phyloP scores from a whole-genome alignment of 2,888 invertebrate genomes.

The Patella caerulea region DNA sequence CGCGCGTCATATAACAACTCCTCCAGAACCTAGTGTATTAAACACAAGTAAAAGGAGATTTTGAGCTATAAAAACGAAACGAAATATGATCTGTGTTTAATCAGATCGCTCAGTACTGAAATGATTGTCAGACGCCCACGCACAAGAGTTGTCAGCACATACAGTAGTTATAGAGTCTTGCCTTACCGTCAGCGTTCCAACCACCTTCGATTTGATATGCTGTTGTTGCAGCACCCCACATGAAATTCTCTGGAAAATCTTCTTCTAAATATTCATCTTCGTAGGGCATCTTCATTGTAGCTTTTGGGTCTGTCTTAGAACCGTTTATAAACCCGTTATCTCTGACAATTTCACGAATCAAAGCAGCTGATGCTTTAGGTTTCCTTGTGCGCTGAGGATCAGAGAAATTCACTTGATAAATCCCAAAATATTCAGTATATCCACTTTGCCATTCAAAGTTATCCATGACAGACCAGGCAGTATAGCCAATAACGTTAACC shows the following conservation, averaged over 20 bases:
- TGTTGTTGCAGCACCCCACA: conserved; percentile 71
- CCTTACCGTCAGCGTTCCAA: conserved; percentile 76
- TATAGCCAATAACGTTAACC: conserved; percentile 76
- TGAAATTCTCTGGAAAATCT: conserved; percentile 50
- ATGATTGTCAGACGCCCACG: too few species aligned
- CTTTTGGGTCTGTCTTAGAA: conserved; percentile 30
- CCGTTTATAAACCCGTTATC: conserved; percentile 49
- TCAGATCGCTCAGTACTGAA: too few species aligned
- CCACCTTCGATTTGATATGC: conserved; percentile 78
- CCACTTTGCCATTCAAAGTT: conserved; percentile 87
- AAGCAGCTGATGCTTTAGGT: conserved; percentile 77
- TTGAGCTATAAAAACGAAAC: too few species aligned
- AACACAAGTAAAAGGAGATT: too few species aligned
- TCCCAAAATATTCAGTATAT: conserved; percentile 80
- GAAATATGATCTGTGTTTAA: too few species aligned
- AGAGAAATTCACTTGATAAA: conserved; percentile 81
- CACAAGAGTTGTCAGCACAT: too few species aligned
- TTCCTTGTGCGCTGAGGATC: conserved; percentile 79
- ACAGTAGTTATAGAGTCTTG: too few species aligned
- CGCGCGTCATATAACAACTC: too few species aligned
- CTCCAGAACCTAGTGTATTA: too few species aligned
- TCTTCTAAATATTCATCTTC: conserved; percentile 35
- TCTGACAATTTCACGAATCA: conserved; percentile 51
- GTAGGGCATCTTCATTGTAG: neutral
- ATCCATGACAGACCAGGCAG: conserved; percentile 87